These are phyloP conservation scores for Diglossa cyanea DNA, from an alignment of 2,797 vertebrate species.

Conservation along the genomic window DNA sequence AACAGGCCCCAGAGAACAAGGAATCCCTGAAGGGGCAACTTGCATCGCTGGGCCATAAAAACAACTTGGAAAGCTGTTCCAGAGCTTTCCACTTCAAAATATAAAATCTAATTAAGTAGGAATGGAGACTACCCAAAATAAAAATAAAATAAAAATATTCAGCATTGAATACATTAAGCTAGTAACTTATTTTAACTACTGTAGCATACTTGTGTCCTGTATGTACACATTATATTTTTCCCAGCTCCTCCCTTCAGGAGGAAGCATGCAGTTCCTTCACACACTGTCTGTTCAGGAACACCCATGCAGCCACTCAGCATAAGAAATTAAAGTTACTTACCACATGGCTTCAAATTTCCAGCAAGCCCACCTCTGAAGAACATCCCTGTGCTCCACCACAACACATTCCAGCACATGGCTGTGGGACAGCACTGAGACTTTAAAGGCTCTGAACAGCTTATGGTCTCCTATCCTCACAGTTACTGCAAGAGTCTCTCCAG, in stretches of 20 bases:
- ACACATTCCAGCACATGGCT: neutral
- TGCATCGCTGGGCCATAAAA: neutral
- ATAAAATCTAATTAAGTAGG: neutral
- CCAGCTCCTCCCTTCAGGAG: neutral
- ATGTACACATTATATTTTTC: neutral
- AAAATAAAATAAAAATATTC: neutral
- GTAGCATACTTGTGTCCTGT: neutral
- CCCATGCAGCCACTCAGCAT: neutral
- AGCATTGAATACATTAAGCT: neutral
- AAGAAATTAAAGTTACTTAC: neutral
- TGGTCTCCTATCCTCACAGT: neutral
- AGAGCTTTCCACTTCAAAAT: neutral
- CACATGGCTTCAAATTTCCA: neutral
- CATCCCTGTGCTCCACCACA: neutral
- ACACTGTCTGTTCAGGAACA: accelerated
- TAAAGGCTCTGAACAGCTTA: neutral
- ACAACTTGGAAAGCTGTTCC: neutral
- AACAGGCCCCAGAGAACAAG: accelerated
- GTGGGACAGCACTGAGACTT: neutral
- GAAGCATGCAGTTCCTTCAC: accelerated
- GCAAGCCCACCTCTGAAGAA: neutral
- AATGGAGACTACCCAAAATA: neutral
- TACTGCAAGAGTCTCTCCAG: neutral
- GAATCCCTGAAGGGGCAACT: neutral
- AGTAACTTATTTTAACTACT: neutral